Percentiles rank a stretch among this genome's conserved stretches.
Evolutionary conservation across 2,797 vertebrate genomes (phyloP).

Genomic region (Kryptopterus vitreolus): DNA sequence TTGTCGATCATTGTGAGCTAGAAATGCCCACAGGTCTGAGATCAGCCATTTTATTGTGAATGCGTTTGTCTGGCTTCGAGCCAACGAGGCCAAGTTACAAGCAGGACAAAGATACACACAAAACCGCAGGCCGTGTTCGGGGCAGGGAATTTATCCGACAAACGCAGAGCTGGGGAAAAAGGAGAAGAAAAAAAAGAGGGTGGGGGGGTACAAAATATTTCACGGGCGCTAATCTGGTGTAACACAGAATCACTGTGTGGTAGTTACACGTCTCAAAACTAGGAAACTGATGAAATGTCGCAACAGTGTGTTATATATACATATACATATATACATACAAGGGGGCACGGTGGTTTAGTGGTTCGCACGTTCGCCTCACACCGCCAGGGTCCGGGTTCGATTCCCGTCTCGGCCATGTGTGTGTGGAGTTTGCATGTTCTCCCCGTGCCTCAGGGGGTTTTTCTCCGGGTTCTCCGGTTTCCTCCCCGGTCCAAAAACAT

Average conservation of each 20-base stretch:
- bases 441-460: too few relatives aligned
- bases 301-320: too few relatives aligned
- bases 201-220: constrained; percentile 9
- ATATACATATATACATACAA: too few relatives aligned
- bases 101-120: constrained; percentile 39
- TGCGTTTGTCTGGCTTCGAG: constrained; percentile 3
- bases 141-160: constrained; percentile 11
- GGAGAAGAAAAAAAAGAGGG: neutral
- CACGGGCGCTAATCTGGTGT: neutral
- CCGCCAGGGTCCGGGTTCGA: too few relatives aligned
- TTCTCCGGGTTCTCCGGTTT: too few relatives aligned
- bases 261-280: too few relatives aligned
- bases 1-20: neutral
- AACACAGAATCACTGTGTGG: neutral
- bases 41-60: constrained; percentile 19
- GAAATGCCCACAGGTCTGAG: constrained; percentile 24
- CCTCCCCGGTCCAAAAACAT: too few relatives aligned
- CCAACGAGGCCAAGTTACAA: constrained; percentile 33
- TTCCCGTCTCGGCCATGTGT: too few relatives aligned
- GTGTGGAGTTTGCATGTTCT: too few relatives aligned
- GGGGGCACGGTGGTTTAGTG: too few relatives aligned
- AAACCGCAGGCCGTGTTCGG: constrained; percentile 23
- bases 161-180: constrained; percentile 11
- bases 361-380: too few relatives aligned
- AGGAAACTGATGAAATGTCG: too few relatives aligned